These are phyloP conservation scores for Neofelis nebulosa DNA, from an alignment of 2,113 vertebrate species.

Conservation along the genomic window DNA sequence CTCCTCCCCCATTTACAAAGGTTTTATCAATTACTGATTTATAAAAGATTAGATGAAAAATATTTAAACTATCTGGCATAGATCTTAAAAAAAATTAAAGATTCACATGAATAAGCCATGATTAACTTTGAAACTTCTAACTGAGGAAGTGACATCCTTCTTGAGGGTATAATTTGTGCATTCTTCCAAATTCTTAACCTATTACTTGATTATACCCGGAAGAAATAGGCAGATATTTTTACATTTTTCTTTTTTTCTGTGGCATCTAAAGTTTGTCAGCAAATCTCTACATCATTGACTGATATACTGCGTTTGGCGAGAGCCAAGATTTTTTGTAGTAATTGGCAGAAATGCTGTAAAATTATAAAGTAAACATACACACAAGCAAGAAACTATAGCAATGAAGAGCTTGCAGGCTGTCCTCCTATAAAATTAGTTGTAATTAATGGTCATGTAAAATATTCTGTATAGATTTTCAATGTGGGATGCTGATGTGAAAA, in stretches of 20 bases:
- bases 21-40: neutral
- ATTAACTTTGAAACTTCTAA: neutral
- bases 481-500: neutral
- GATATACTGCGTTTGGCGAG: neutral
- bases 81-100: neutral
- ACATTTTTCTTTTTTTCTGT: neutral
- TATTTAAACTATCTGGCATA: neutral
- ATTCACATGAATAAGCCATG: neutral
- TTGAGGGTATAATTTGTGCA: neutral
- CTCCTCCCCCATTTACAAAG: neutral
- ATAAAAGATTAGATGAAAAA: neutral
- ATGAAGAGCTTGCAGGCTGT: neutral
- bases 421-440: neutral
- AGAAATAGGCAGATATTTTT: neutral
- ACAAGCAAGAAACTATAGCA: neutral
- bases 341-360: neutral
- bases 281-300: neutral
- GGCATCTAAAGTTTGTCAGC: neutral
- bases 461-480: neutral
- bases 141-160: neutral
- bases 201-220: neutral
- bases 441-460: neutral
- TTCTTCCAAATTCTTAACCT: neutral
- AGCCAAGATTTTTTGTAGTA: neutral
- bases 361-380: neutral